Percentiles rank a stretch among this genome's conserved stretches.
Evolutionary conservation across 2,113 vertebrate genomes (phyloP).

Genomic region (Stigmatopora nigra): DNA sequence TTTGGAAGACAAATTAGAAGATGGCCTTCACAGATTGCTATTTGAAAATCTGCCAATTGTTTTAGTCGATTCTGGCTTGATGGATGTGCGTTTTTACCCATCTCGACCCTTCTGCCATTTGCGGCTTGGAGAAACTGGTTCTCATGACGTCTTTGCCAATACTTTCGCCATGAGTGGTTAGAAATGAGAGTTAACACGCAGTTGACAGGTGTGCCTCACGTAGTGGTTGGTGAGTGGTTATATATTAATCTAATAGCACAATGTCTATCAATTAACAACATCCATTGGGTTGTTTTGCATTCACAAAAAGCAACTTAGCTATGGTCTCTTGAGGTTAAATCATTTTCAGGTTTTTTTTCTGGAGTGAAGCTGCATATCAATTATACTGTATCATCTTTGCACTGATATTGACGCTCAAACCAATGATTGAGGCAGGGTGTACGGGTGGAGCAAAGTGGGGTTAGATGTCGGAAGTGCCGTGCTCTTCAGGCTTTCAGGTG

Average conservation of each 20-base stretch:
- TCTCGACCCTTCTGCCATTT: not conserved
- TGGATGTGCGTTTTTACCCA: not conserved
- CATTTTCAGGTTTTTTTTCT: constrained; percentile 32
- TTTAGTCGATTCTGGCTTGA: not conserved
- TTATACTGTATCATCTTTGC: constrained; percentile 35
- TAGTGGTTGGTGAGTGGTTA: too few relatives aligned
- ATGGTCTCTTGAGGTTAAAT: constrained; percentile 25
- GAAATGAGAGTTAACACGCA: too few relatives aligned
- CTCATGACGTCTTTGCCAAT: too few relatives aligned
- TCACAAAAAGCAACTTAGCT: not conserved
- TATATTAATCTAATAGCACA: too few relatives aligned
- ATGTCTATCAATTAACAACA: too few relatives aligned
- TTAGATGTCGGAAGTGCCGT: constrained; percentile 43
- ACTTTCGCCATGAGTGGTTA: too few relatives aligned
- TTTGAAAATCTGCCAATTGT: constrained; percentile 16
- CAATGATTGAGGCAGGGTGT: constrained; percentile 20
- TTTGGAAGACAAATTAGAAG: constrained; percentile 39
- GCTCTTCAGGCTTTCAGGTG: constrained; percentile 44
- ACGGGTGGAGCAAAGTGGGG: constrained; percentile 41
- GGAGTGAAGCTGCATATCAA: constrained; percentile 38
- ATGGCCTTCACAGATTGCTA: not conserved
- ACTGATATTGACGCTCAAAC: constrained; percentile 33
- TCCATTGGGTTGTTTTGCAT: not conserved
- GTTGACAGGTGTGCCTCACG: too few relatives aligned
- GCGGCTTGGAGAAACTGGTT: too few relatives aligned